Percentiles rank a stretch among this genome's conserved stretches.
phyloP scores from a whole-genome alignment of 2,888 invertebrate species.

The Pseudococcus longispinus region DNA sequence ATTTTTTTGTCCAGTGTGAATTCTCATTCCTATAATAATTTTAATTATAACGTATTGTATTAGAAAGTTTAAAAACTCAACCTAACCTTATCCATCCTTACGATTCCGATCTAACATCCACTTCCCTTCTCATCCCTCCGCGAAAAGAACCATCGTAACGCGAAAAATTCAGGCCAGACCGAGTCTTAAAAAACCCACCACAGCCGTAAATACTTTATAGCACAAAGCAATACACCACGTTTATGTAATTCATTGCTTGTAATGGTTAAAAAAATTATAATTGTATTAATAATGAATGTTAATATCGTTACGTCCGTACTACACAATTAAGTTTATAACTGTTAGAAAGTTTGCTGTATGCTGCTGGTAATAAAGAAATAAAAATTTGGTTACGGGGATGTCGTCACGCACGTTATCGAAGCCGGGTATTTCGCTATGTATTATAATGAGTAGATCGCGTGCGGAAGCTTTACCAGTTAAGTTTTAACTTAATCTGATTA shows the following conservation, averaged over 20 bases:
- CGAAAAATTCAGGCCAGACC: background rate
- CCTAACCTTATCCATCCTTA: too few relatives aligned
- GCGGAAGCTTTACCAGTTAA: constrained; percentile 55
- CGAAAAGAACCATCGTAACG: too few relatives aligned
- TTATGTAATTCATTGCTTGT: constrained; percentile 47
- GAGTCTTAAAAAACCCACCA: background rate
- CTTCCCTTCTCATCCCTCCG: too few relatives aligned
- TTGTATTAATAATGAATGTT: constrained; percentile 55
- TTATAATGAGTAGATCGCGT: constrained; percentile 57
- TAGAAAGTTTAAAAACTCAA: background rate
- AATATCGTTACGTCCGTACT: constrained; percentile 54
- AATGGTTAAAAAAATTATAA: constrained; percentile 54
- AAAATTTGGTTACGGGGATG: constrained; percentile 54
- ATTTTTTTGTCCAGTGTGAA: too few relatives aligned
- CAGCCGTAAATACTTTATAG: background rate
- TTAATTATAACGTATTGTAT: background rate
- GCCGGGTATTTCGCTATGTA: constrained; percentile 46
- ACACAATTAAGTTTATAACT: constrained; percentile 57
- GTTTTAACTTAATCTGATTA: constrained; percentile 56
- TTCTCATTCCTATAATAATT: too few relatives aligned
- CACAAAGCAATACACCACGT: background rate
- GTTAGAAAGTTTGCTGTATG: constrained; percentile 56
- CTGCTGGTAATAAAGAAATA: constrained; percentile 56
- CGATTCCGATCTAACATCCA: too few relatives aligned
- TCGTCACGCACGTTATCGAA: constrained; percentile 54